Evolutionary conservation across 2,888 invertebrate species (phyloP).

Genomic region (Leucophenga montana): DNA sequence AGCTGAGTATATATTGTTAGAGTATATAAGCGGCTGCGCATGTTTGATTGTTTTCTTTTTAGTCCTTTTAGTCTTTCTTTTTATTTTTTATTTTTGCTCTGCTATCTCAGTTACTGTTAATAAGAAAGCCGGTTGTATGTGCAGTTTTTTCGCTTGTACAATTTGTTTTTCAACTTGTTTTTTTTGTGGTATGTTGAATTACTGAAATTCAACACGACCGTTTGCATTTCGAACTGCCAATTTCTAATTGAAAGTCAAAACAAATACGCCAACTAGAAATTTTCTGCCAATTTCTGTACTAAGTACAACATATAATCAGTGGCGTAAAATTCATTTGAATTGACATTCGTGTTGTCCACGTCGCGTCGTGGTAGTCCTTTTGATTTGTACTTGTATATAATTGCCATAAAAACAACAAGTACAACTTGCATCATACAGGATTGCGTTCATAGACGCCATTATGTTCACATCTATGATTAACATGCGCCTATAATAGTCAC

Average conservation of each 20-base stretch:
- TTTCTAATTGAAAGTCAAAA: not conserved
- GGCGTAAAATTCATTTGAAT: conserved; percentile 8
- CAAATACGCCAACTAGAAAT: not conserved
- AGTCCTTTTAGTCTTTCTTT: conserved; percentile 8
- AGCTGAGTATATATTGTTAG: not conserved
- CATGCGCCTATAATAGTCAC: conserved; percentile 58
- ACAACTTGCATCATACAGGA: not conserved
- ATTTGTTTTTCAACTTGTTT: not conserved
- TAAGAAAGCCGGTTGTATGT: too few relatives aligned
- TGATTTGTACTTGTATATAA: conserved; percentile 13
- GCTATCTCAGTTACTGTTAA: conserved; percentile 11
- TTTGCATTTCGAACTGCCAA: too few relatives aligned
- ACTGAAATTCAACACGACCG: too few relatives aligned
- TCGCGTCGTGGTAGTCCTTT: not conserved
- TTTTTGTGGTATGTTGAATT: not conserved
- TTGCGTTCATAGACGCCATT: conserved; percentile 58
- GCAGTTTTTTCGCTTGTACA: too few relatives aligned
- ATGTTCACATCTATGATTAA: conserved; percentile 60
- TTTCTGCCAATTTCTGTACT: not conserved
- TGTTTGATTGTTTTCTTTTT: conserved; percentile 35
- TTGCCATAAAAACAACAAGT: conserved; percentile 13
- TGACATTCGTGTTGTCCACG: conserved; percentile 3
- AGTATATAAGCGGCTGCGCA: conserved; percentile 49
- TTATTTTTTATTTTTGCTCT: conserved; percentile 2
- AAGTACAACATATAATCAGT: conserved; percentile 3